A percentile compares a stretch with the other conserved stretches of the same genome.
These are phyloP conservation scores for Malurus melanocephalus DNA, from an alignment of 2,113 vertebrate genomes.

Conservation along the genomic window DNA sequence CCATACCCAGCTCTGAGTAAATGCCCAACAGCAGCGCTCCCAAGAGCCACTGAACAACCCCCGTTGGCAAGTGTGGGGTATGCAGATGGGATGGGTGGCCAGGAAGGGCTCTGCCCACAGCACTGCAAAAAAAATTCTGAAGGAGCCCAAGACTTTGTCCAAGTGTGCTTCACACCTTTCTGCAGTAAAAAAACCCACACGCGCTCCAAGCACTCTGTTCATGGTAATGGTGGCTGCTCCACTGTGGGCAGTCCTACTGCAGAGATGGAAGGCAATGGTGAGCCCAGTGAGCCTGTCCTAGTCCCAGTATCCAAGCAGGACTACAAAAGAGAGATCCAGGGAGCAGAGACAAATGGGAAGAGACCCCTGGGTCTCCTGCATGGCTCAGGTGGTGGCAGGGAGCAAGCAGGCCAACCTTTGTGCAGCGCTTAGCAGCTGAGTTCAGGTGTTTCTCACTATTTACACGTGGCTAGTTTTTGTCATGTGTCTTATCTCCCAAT, in stretches of 20 bases:
- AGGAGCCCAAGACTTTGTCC: neutral
- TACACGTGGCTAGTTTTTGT: neutral
- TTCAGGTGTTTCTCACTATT: neutral
- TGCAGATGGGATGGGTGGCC: neutral
- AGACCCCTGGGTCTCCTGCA: neutral
- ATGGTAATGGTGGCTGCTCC: fast-evolving
- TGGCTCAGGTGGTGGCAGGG: neutral
- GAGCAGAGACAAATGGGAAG: neutral
- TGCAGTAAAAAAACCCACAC: no score
- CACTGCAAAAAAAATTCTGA: fast-evolving
- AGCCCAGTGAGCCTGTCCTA: neutral
- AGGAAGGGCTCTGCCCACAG: neutral
- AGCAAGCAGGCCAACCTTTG: neutral
- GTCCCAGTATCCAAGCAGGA: neutral
- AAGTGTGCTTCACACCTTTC: neutral
- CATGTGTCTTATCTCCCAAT: neutral
- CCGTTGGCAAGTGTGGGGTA: fast-evolving
- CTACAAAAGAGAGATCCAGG: neutral
- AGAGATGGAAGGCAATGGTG: neutral
- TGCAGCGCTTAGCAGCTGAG: neutral
- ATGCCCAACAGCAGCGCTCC: neutral
- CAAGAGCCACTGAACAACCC: neutral
- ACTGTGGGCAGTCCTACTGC: neutral
- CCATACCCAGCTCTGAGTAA: fast-evolving
- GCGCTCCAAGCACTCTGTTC: neutral